phyloP scores from a whole-genome alignment of 2,113 vertebrate species.

The Cryptomyrus ogoouensis region DNA sequence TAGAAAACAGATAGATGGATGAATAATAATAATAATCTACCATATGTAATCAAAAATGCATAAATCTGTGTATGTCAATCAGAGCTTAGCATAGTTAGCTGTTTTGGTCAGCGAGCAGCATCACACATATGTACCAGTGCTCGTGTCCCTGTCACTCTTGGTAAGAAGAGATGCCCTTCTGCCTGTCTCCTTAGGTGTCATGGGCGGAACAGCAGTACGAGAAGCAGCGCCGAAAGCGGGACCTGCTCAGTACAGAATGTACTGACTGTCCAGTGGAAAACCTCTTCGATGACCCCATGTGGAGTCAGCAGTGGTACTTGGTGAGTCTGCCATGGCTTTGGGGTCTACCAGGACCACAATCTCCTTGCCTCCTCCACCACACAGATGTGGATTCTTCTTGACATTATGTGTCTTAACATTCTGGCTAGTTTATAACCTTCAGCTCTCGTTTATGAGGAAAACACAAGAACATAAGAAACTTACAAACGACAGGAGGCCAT shows the following conservation, averaged over 20 bases:
- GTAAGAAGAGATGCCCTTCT: neutral
- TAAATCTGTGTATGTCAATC: neutral
- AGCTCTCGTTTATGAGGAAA: neutral
- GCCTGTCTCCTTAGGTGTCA: slow-evolving; percentile 65
- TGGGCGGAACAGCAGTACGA: slow-evolving; percentile 97
- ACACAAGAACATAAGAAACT: neutral
- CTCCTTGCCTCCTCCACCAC: neutral
- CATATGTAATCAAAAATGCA: neutral
- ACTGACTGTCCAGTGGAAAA: slow-evolving; percentile 66
- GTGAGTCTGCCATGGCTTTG: slow-evolving; percentile 59
- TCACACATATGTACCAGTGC: neutral
- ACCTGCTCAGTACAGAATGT: slow-evolving; percentile 52
- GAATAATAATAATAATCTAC: neutral
- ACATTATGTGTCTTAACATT: neutral
- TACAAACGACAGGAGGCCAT: too few species aligned
- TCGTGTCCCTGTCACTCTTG: neutral
- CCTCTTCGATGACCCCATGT: slow-evolving; percentile 95
- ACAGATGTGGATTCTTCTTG: neutral
- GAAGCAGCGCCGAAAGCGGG: slow-evolving; percentile 78
- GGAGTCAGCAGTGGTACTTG: slow-evolving; percentile 98
- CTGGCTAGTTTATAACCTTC: neutral
- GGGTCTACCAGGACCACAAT: neutral
- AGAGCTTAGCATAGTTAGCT: neutral
- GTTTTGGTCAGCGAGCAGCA: neutral
- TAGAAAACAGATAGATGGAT: neutral